Conservation (phyloP, 2,888 invertebrate species). For the Diaprepes abbreviatus region DNA sequence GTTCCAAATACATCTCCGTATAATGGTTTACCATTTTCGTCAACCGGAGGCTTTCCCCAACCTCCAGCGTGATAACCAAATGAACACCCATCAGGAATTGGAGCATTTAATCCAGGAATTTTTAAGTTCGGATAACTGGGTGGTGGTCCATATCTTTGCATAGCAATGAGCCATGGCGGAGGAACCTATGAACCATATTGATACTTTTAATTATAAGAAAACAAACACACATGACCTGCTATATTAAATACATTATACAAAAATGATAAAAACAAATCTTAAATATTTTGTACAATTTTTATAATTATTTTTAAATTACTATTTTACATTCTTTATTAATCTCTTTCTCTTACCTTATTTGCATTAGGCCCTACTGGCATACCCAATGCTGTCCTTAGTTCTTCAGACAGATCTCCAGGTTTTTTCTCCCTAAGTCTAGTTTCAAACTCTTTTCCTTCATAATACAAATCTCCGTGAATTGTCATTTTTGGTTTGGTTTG, state of each 20-base stretch:
- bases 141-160: slow-evolving; percentile 98
- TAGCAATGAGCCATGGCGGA: slow-evolving; percentile 96
- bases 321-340: no score
- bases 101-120: slow-evolving; percentile 97
- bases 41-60: slow-evolving; percentile 99
- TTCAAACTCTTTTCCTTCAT: slow-evolving; percentile 99
- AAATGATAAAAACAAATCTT: no score
- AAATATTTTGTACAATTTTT: no score
- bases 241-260: no score
- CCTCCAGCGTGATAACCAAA: slow-evolving; percentile 99
- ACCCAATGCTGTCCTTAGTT: slow-evolving; percentile 94
- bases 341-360: slow-evolving; percentile 75
- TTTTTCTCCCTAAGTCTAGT: slow-evolving; percentile 98
- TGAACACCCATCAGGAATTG: slow-evolving; percentile 96
- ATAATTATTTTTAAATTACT: no score
- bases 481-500: slow-evolving; percentile 99
- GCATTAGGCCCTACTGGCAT: slow-evolving; percentile 98
- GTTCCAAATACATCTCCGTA: slow-evolving; percentile 99
- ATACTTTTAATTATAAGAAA: no score
- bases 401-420: slow-evolving; percentile 97
- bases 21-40: slow-evolving; percentile 96
- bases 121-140: slow-evolving; percentile 99
- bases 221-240: no score
- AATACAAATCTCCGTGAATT: slow-evolving; percentile 98
- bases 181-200: no score